phyloP scores from a whole-genome alignment of 2,113 vertebrate genomes.

The Rhipidura dahli region DNA sequence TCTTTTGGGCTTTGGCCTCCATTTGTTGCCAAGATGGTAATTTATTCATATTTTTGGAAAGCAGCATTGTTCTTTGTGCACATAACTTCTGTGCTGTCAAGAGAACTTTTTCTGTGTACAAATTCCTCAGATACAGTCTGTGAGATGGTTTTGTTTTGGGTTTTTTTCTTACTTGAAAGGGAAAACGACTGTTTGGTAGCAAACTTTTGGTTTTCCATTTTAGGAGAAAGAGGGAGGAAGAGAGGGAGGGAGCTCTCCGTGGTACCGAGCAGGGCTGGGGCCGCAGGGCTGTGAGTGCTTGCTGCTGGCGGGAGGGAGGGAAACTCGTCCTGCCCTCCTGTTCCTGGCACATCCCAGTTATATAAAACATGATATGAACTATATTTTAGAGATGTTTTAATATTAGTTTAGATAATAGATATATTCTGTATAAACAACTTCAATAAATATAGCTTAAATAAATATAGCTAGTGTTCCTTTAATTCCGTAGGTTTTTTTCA shows the following conservation, averaged over 20 bases:
- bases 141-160: background rate
- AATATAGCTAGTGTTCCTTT: background rate
- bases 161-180: background rate
- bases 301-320: background rate
- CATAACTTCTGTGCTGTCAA: background rate
- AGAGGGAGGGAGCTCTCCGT: slow-evolving; percentile 38
- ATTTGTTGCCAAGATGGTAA: background rate
- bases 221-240: background rate
- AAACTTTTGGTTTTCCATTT: background rate
- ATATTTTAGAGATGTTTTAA: accelerated
- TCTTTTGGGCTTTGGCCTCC: background rate
- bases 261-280: background rate
- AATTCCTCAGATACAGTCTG: background rate
- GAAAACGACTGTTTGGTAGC: too few species aligned
- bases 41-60: background rate
- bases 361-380: accelerated
- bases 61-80: background rate
- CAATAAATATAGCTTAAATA: background rate
- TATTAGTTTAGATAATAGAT: background rate
- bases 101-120: background rate
- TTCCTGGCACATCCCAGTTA: too few species aligned
- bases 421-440: background rate
- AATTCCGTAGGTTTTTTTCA: background rate
- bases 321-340: background rate
- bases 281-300: accelerated